Evolutionary conservation across 2,113 vertebrate genomes (phyloP).

Genomic region (Vanacampus margaritifer): DNA sequence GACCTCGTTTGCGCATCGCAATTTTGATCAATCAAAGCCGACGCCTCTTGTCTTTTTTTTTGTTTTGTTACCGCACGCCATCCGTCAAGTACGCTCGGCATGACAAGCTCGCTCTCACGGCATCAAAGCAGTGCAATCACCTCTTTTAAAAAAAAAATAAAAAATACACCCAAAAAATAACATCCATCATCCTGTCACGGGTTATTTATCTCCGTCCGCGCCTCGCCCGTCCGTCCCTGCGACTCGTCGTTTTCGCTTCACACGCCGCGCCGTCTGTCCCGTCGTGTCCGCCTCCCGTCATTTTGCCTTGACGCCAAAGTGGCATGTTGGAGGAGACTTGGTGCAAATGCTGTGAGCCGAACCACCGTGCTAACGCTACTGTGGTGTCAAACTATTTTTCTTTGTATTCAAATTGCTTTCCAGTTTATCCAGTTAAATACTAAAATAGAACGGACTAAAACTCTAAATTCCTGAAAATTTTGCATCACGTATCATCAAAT

Average conservation of each 20-base stretch:
- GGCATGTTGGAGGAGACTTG: not conserved
- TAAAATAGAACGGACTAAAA: not conserved
- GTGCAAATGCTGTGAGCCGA: not conserved
- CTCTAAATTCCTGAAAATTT: not conserved
- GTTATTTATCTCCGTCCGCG: not conserved
- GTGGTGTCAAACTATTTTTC: not conserved
- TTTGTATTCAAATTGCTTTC: not conserved
- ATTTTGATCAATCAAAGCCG: conserved; percentile 4
- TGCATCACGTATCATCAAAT: too few species aligned
- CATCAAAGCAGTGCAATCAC: not conserved
- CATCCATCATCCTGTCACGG: conserved; percentile 12
- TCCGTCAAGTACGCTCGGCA: not conserved
- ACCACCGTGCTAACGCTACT: not conserved
- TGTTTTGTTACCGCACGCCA: not conserved
- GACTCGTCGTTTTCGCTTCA: not conserved
- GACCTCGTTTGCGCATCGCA: not conserved
- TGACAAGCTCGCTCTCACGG: not conserved
- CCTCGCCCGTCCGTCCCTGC: not conserved
- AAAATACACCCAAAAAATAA: not conserved
- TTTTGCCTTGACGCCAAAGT: not conserved
- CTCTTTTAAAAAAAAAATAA: not conserved
- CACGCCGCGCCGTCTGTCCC: not conserved
- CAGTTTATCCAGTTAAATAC: not conserved
- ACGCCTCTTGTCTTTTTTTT: not conserved
- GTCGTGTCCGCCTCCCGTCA: conserved; percentile 4